Conservation (phyloP, 92 coral and sea anemone genomes). For the Umimayanthus chanpuru region DNA sequence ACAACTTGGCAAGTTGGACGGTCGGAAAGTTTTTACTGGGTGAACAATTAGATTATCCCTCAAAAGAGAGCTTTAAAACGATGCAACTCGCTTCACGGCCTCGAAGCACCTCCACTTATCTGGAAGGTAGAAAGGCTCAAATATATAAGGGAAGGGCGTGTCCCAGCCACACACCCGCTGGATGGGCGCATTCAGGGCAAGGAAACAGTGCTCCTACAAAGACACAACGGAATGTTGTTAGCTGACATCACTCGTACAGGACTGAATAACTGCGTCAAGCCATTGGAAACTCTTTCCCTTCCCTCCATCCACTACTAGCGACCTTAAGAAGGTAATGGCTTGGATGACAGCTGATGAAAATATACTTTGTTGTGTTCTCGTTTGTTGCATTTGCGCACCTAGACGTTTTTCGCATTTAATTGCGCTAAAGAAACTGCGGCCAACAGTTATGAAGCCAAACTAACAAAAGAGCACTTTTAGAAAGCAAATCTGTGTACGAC, state of each 20-base stretch:
- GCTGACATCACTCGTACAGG: not conserved
- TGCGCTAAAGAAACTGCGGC: too few species aligned
- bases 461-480: too few species aligned
- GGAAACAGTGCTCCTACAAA: constrained; percentile 89
- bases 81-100: constrained; percentile 79
- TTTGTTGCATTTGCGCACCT: too few species aligned
- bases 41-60: not conserved
- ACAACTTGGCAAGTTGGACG: not conserved
- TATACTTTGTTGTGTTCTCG: too few species aligned
- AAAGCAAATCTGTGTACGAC: too few species aligned
- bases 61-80: constrained; percentile 7
- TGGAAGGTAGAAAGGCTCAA: constrained; percentile 95
- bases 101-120: constrained; percentile 99
- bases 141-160: constrained; percentile 93
- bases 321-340: too few species aligned
- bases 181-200: constrained; percentile 89
- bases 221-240: not conserved
- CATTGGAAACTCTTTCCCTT: not conserved
- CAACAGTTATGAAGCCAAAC: too few species aligned
- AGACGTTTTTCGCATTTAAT: too few species aligned
- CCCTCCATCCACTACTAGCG: too few species aligned
- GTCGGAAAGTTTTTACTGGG: not conserved
- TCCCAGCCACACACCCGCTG: constrained; percentile 98
- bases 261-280: too few species aligned
- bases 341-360: too few species aligned